phyloP scores from a whole-genome alignment of 2,888 invertebrate genomes.

The Dastarcus helophoroides region DNA sequence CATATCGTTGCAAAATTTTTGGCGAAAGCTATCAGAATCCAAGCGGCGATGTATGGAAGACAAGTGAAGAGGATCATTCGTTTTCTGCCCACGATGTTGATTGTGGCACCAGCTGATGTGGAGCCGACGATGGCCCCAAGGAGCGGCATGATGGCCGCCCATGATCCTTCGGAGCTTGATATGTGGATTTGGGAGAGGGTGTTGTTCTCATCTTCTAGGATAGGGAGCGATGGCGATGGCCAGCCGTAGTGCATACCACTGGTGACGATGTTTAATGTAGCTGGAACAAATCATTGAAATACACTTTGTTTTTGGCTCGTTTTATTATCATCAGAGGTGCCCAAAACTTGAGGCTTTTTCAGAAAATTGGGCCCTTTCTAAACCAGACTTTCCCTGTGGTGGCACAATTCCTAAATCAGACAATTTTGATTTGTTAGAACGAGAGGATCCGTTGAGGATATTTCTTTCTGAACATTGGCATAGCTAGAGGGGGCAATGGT shows the following conservation, averaged over 20 bases:
- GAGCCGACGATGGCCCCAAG: conserved; percentile 53
- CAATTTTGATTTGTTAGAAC: too few relatives aligned
- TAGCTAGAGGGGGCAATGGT: too few relatives aligned
- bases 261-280: conserved; percentile 29
- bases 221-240: conserved; percentile 50
- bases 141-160: conserved; percentile 55
- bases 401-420: too few relatives aligned
- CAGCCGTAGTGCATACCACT: conserved; percentile 42
- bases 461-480: too few relatives aligned
- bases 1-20: conserved; percentile 45
- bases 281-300: too few relatives aligned
- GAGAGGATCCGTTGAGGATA: too few relatives aligned
- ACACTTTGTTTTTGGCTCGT: too few relatives aligned
- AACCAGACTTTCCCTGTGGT: too few relatives aligned
- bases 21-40: conserved; percentile 51
- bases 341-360: too few relatives aligned
- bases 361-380: too few relatives aligned
- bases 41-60: conserved; percentile 47
- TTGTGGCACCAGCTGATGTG: conserved; percentile 49
- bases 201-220: conserved; percentile 37
- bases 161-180: conserved; percentile 44
- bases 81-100: conserved; percentile 56
- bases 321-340: too few relatives aligned
- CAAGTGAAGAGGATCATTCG: conserved; percentile 47
- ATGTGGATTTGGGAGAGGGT: conserved; percentile 23